phyloP scores from a whole-genome alignment of 2,113 vertebrate species.

The Gavialis gangeticus region DNA sequence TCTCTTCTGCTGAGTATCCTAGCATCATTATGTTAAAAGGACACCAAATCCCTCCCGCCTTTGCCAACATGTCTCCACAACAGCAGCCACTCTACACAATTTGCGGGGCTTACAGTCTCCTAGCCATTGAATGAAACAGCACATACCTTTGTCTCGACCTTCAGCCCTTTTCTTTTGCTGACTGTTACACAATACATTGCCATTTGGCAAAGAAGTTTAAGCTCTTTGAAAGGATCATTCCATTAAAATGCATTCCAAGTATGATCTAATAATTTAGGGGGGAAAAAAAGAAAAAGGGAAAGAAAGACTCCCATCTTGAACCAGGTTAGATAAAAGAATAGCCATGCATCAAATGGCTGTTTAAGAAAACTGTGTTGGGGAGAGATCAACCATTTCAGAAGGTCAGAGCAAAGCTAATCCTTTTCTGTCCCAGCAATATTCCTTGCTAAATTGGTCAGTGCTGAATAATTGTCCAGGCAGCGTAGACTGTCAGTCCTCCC shows the following conservation, averaged over 20 bases:
- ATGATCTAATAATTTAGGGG: neutral
- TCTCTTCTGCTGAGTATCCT: neutral
- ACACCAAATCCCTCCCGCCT: too few relatives aligned
- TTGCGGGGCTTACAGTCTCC: neutral
- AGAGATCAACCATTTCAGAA: neutral
- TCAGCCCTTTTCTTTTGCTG: neutral
- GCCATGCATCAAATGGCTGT: too few relatives aligned
- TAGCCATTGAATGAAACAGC: neutral
- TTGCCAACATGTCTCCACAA: neutral
- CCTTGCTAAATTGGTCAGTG: neutral
- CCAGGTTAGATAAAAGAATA: neutral
- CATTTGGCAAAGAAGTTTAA: neutral
- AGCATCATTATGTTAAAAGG: neutral
- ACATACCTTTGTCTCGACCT: neutral
- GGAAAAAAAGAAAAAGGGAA: too few relatives aligned
- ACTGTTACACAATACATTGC: neutral
- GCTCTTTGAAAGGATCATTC: neutral
- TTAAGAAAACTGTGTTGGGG: neutral
- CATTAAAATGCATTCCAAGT: neutral
- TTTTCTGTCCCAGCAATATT: constrained; percentile 31
- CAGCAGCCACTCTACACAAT: neutral
- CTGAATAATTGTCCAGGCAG: neutral
- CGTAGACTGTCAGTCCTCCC: neutral
- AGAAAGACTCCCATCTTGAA: neutral
- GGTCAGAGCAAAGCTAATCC: neutral